These are phyloP conservation scores for Microplitis deprimator DNA, from an alignment of 2,888 invertebrate species.

Conservation along the genomic window DNA sequence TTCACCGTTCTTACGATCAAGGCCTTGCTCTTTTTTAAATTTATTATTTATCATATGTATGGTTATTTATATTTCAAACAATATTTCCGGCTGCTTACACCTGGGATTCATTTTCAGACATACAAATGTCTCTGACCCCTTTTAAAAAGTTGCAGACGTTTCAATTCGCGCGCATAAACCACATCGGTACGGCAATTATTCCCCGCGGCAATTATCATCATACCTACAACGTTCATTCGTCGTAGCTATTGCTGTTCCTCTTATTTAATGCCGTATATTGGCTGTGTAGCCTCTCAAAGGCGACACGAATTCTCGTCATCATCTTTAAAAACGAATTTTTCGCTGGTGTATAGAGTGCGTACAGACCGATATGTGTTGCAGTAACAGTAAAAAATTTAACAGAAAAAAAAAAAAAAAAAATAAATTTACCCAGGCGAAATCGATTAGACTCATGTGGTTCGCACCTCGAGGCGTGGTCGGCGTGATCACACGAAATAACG, in stretches of 20 bases:
- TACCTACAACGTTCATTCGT: background rate
- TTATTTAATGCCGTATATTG: no score
- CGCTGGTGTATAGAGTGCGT: slow-evolving; percentile 1
- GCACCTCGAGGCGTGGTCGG: slow-evolving; percentile 50
- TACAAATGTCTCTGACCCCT: background rate
- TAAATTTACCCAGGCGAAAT: slow-evolving; percentile 42
- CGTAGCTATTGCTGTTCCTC: no score
- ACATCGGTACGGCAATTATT: slow-evolving; percentile 29
- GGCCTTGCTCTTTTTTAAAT: background rate
- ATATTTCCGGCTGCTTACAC: background rate
- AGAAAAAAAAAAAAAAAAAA: background rate
- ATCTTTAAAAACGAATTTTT: slow-evolving; percentile 41
- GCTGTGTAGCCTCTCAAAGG: slow-evolving; percentile 6
- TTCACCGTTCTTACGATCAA: slow-evolving; percentile 7
- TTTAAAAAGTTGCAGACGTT: slow-evolving; percentile 6
- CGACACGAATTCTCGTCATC: slow-evolving; percentile 43
- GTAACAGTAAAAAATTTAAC: slow-evolving; percentile 9
- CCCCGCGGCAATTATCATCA: slow-evolving; percentile 31
- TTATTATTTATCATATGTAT: background rate
- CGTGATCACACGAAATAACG: slow-evolving; percentile 53
- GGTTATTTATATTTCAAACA: background rate
- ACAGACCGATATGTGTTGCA: background rate
- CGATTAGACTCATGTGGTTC: slow-evolving; percentile 50
- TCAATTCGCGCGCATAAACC: slow-evolving; percentile 19
- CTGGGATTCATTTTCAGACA: background rate